These are phyloP conservation scores for Agrotis segetum DNA, from an alignment of 2,888 invertebrate species.

Conservation along the genomic window DNA sequence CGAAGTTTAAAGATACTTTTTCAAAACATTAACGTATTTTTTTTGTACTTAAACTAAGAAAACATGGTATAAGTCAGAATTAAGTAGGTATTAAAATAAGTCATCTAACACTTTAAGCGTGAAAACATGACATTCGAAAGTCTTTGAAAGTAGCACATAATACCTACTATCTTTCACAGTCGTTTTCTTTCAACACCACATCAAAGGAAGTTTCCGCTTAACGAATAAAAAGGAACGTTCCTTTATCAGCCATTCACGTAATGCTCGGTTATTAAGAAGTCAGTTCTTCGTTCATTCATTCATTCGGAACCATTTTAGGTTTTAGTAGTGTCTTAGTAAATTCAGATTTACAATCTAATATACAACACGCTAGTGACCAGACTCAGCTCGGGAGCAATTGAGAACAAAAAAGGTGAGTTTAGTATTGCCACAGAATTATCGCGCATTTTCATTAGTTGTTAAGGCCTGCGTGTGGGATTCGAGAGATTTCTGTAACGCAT, in stretches of 20 bases:
- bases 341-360: constrained; percentile 34
- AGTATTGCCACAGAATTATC: no score
- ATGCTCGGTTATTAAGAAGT: constrained; percentile 58
- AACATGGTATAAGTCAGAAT: neutral
- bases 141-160: constrained; percentile 33
- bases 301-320: constrained; percentile 30
- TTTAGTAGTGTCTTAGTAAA: constrained; percentile 1
- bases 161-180: constrained; percentile 20
- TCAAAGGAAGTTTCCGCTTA: constrained; percentile 38
- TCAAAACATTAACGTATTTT: neutral
- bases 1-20: neutral
- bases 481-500: no score
- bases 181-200: constrained; percentile 27
- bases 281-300: constrained; percentile 32
- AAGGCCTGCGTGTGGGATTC: no score
- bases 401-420: no score
- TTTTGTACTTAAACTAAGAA: neutral
- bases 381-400: no score
- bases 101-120: constrained; percentile 9
- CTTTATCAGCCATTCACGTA: constrained; percentile 52
- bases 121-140: constrained; percentile 16
- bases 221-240: constrained; percentile 44
- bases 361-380: neutral
- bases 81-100: neutral
- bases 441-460: no score